These are phyloP conservation scores for Hemistola chrysoprasaria DNA, from an alignment of 2,888 invertebrate genomes.

Conservation along the genomic window DNA sequence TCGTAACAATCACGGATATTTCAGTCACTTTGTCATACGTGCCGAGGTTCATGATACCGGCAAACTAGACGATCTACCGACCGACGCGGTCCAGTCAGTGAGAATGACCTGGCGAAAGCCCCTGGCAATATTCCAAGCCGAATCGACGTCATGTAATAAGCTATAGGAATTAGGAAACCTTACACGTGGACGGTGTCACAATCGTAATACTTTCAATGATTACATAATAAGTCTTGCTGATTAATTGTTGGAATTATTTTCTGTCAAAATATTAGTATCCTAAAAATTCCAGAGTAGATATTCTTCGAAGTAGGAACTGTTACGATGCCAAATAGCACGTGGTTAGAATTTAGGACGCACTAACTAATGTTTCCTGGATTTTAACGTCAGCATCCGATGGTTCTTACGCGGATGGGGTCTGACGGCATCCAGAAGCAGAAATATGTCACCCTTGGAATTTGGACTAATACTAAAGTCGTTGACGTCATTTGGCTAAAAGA, in stretches of 20 bases:
- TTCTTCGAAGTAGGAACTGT: slow-evolving; percentile 6
- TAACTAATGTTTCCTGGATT: slow-evolving; percentile 26
- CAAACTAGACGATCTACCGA: slow-evolving; percentile 26
- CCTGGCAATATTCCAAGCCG: slow-evolving; percentile 51
- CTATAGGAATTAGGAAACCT: too few species aligned
- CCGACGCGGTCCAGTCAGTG: slow-evolving; percentile 49
- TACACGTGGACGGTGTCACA: too few species aligned
- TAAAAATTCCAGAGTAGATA: slow-evolving; percentile 14
- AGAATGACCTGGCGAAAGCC: slow-evolving; percentile 64
- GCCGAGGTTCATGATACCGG: slow-evolving; percentile 18
- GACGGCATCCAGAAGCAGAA: slow-evolving; percentile 10
- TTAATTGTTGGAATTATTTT: too few species aligned
- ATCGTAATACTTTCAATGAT: too few species aligned
- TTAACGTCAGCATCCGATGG: slow-evolving; percentile 15
- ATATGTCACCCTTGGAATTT: too few species aligned
- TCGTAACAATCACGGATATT: slow-evolving; percentile 31
- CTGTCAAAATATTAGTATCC: too few species aligned
- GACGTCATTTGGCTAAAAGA: too few species aligned
- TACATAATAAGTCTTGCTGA: too few species aligned
- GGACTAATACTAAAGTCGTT: too few species aligned
- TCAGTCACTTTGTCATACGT: slow-evolving; percentile 18
- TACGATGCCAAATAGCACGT: slow-evolving; percentile 16
- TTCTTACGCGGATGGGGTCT: slow-evolving; percentile 15
- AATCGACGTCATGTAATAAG: slow-evolving; percentile 13
- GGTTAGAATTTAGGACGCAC: slow-evolving; percentile 19